phyloP scores from a whole-genome alignment of 2,888 invertebrate species.

The Pardosa pseudoannulata region DNA sequence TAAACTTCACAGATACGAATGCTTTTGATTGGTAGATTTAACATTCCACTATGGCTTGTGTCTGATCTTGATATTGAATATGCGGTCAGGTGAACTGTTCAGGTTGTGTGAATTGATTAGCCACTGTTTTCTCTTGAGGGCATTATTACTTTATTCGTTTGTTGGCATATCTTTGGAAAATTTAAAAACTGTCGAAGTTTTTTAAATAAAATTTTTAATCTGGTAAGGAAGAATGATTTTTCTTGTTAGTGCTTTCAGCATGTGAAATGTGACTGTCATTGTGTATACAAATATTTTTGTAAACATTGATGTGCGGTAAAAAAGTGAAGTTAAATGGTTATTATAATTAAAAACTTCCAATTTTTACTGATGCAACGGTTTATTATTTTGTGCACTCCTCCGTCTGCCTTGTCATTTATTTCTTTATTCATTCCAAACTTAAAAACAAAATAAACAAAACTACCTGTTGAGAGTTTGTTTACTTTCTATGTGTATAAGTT shows the following conservation, averaged over 20 bases:
- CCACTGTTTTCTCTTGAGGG: constrained; percentile 1
- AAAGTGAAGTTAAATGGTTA: no score
- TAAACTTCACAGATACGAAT: constrained; percentile 41
- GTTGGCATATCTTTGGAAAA: not conserved
- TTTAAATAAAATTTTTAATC: not conserved
- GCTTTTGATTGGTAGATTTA: constrained; percentile 47
- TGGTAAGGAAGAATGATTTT: not conserved
- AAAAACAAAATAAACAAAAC: not conserved
- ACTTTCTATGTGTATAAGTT: not conserved
- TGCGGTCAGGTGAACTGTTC: constrained; percentile 57
- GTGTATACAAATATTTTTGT: no score
- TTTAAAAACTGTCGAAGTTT: not conserved
- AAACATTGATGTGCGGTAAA: no score
- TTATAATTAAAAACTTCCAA: no score
- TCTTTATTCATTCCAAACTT: no score
- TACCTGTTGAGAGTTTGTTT: not conserved
- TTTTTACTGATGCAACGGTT: no score
- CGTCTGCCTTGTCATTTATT: no score
- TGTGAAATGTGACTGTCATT: no score
- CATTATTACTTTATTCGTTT: constrained; percentile 6
- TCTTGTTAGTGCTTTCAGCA: no score
- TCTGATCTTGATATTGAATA: constrained; percentile 30
- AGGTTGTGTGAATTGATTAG: constrained; percentile 33
- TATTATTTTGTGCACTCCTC: no score
- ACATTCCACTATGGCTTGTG: constrained; percentile 51